phyloP scores from a whole-genome alignment of 2,113 vertebrate species.

The Orcinus orca region DNA sequence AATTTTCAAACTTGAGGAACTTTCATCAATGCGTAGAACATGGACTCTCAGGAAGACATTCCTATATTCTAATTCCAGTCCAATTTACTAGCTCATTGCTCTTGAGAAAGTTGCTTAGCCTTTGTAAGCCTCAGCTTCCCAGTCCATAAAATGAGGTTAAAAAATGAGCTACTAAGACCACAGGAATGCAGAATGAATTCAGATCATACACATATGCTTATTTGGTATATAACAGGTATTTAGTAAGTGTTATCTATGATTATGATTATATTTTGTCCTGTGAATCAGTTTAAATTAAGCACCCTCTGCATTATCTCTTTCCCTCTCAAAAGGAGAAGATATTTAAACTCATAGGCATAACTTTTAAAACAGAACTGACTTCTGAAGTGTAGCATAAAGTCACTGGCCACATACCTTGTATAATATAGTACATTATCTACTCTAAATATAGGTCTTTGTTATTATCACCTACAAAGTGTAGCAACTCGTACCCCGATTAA shows the following conservation, averaged over 20 bases:
- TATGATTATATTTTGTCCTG: background rate
- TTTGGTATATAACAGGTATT: background rate
- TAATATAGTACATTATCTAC: background rate
- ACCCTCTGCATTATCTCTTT: background rate
- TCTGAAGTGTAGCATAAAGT: background rate
- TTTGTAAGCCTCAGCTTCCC: background rate
- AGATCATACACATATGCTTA: background rate
- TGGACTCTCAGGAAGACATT: background rate
- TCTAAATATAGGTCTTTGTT: background rate
- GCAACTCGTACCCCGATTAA: background rate
- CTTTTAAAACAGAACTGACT: slow-evolving; percentile 6
- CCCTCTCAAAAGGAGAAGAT: background rate
- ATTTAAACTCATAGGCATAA: background rate
- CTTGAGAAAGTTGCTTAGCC: background rate
- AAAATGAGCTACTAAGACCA: background rate
- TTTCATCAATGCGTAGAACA: background rate
- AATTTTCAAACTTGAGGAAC: background rate
- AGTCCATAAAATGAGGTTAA: background rate
- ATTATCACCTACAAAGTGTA: background rate
- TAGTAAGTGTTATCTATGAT: background rate
- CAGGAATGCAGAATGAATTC: background rate
- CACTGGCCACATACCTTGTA: background rate
- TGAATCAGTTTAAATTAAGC: background rate
- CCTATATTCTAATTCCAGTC: background rate
- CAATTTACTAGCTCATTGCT: background rate